Conservation (phyloP, 2,888 invertebrate species). For the Geophilus truncorum region DNA sequence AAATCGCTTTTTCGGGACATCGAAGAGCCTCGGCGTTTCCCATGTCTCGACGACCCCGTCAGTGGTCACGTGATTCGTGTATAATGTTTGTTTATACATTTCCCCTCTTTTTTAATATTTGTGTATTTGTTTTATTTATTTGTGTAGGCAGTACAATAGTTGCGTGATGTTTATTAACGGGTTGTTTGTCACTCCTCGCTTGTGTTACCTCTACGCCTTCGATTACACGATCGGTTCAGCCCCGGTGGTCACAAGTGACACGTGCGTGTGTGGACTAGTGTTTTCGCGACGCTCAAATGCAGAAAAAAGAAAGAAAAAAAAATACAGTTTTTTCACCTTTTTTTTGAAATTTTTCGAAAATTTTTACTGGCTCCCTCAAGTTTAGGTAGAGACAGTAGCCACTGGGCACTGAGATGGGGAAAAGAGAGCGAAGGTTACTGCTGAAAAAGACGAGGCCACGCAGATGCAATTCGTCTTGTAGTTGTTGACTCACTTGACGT, state of each 20-base stretch:
- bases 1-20: no score
- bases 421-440: background rate
- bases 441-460: background rate
- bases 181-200: background rate
- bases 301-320: no score
- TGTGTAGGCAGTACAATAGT: background rate
- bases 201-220: background rate
- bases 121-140: no score
- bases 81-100: no score
- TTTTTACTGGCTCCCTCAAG: no score
- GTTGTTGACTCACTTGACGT: slow-evolving; percentile 9
- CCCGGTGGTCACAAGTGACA: background rate
- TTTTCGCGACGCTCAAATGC: no score
- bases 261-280: background rate
- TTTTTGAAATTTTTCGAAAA: background rate
- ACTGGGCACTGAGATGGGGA: background rate
- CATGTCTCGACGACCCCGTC: no score
- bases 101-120: no score
- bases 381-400: slow-evolving; percentile 1
- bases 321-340: background rate
- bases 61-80: no score
- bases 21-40: no score
- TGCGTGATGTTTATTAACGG: background rate
- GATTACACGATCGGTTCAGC: background rate
- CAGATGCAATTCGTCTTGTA: background rate